These are phyloP conservation scores for Anarsia innoxiella DNA, from an alignment of 2,888 invertebrate genomes.

Conservation along the genomic window DNA sequence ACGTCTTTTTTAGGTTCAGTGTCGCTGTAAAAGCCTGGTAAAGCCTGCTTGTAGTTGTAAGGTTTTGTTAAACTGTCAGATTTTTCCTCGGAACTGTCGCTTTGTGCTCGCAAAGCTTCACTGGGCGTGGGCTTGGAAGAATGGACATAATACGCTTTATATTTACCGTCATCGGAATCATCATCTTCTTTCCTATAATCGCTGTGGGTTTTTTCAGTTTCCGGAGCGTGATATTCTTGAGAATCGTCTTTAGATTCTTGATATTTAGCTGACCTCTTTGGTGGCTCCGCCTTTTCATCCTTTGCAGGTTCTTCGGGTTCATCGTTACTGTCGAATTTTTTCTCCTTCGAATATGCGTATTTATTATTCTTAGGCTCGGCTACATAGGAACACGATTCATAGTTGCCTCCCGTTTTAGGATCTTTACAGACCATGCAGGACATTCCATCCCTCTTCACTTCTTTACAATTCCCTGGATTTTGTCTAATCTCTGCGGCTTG, in stretches of 20 bases:
- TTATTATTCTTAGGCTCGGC: constrained; percentile 82
- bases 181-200: constrained; percentile 39
- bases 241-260: constrained; percentile 39
- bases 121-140: constrained; percentile 51
- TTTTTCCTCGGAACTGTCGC: constrained; percentile 53
- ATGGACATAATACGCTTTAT: constrained; percentile 58
- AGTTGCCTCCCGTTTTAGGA: constrained; percentile 83
- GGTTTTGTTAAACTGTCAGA: constrained; percentile 42
- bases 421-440: constrained; percentile 84
- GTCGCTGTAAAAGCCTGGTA: constrained; percentile 68
- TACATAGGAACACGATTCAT: constrained; percentile 87
- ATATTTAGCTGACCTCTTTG: constrained; percentile 50
- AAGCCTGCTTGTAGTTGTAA: constrained; percentile 63
- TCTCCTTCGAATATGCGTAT: constrained; percentile 79
- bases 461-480: constrained; percentile 78
- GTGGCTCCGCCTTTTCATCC: constrained; percentile 51
- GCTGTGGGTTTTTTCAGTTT: constrained; percentile 37
- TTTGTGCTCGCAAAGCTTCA: constrained; percentile 47
- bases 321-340: constrained; percentile 76
- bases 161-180: constrained; percentile 45
- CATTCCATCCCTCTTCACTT: constrained; percentile 78
- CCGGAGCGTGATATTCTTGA: constrained; percentile 33
- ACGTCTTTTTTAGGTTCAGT: constrained; percentile 78
- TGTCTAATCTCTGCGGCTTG: constrained; percentile 77
- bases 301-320: constrained; percentile 66